Percentiles rank a stretch among this genome's conserved stretches.
These are phyloP conservation scores for Pseudochirops cupreus DNA, from an alignment of 2,797 vertebrate genomes.

Conservation along the genomic window DNA sequence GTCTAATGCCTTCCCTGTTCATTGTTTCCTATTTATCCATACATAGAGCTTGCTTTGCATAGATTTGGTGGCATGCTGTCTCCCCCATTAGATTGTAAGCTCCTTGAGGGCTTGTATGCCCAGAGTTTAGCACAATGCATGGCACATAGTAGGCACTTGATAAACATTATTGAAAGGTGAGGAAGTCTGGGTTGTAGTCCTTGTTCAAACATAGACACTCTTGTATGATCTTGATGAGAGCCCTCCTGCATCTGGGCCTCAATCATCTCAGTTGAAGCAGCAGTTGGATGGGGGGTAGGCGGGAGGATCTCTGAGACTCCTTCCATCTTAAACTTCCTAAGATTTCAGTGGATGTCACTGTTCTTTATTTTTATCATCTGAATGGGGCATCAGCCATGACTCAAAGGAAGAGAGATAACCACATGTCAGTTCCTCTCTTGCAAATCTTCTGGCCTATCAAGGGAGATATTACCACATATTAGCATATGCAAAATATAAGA, in stretches of 20 bases:
- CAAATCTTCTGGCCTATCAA: background rate
- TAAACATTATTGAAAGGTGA: background rate
- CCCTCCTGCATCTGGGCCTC: too few relatives aligned
- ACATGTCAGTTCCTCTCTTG: background rate
- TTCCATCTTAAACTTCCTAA: background rate
- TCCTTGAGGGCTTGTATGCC: background rate
- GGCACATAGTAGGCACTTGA: background rate
- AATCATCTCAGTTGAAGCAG: background rate
- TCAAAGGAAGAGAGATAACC: background rate
- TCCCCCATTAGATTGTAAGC: background rate
- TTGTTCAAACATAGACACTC: background rate
- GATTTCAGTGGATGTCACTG: background rate
- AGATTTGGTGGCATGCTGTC: background rate
- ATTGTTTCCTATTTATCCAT: background rate
- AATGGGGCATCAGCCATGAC: background rate
- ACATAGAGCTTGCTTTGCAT: background rate
- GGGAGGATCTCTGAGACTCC: background rate
- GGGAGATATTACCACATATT: background rate
- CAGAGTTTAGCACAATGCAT: too few relatives aligned
- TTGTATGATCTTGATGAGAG: background rate
- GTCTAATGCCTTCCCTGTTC: background rate
- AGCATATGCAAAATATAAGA: background rate
- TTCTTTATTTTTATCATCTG: background rate
- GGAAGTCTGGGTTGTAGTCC: background rate
- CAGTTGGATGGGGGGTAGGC: background rate